A percentile compares a stretch with the other conserved stretches of the same genome.
Evolutionary conservation across 2,888 invertebrate genomes (phyloP).

Genomic region (Hydropsyche betteni): DNA sequence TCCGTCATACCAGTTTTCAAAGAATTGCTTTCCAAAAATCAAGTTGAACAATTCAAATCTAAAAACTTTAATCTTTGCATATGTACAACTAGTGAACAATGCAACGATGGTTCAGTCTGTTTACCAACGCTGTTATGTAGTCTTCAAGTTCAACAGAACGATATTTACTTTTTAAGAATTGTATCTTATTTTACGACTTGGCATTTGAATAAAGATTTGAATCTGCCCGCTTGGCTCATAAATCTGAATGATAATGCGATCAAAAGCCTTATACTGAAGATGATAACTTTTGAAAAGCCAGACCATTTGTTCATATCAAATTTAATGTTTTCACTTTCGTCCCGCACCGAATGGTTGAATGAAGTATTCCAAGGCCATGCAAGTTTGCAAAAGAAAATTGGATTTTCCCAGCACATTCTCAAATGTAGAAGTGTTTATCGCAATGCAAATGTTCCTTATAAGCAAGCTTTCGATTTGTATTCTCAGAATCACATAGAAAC

Average conservation of each 20-base stretch:
- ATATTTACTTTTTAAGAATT: slow-evolving; percentile 48
- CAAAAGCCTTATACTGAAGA: slow-evolving; percentile 44
- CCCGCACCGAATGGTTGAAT: slow-evolving; percentile 44
- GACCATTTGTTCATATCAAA: slow-evolving; percentile 48
- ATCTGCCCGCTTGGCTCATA: slow-evolving; percentile 42
- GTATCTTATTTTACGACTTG: slow-evolving; percentile 37
- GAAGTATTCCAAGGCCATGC: slow-evolving; percentile 37
- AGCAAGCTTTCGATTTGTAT: slow-evolving; percentile 46
- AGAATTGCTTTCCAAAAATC: slow-evolving; percentile 41
- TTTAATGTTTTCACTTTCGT: slow-evolving; percentile 46
- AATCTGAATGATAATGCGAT: slow-evolving; percentile 44
- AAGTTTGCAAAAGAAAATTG: slow-evolving; percentile 43
- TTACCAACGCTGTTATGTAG: slow-evolving; percentile 38
- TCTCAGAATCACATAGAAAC: slow-evolving; percentile 47
- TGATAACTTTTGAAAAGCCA: slow-evolving; percentile 43
- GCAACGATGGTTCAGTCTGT: slow-evolving; percentile 44
- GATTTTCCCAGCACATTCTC: slow-evolving; percentile 48
- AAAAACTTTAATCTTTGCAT: slow-evolving; percentile 39
- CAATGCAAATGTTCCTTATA: slow-evolving; percentile 46
- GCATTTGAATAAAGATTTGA: slow-evolving; percentile 27
- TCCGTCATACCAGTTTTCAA: slow-evolving; percentile 48
- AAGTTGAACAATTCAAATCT: slow-evolving; percentile 22
- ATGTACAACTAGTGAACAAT: slow-evolving; percentile 36
- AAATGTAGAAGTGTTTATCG: slow-evolving; percentile 47
- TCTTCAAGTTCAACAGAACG: slow-evolving; percentile 49